Evolutionary conservation across 2,797 vertebrate genomes (phyloP).

Genomic region (Arrhamphus sclerolepis): DNA sequence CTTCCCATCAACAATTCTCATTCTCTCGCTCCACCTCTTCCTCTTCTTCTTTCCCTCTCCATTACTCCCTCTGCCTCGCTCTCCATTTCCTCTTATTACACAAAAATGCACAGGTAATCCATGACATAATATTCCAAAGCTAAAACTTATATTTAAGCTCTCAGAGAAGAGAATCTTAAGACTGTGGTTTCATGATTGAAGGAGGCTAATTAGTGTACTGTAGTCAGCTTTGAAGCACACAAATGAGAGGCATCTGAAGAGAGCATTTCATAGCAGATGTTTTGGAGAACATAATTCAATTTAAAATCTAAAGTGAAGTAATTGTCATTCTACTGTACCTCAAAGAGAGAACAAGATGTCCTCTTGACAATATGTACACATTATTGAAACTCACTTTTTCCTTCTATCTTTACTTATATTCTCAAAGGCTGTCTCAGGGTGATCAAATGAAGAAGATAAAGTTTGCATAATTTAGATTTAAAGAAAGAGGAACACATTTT

Average conservation of each 20-base stretch:
- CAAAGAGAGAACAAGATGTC: constrained; percentile 18
- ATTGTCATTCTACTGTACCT: neutral
- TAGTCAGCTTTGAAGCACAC: neutral
- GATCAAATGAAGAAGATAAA: constrained; percentile 42
- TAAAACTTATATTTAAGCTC: constrained; percentile 19
- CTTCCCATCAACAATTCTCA: constrained; percentile 22
- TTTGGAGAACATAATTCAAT: constrained; percentile 11
- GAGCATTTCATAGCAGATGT: constrained; percentile 19
- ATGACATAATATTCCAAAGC: constrained; percentile 5
- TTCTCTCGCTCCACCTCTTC: neutral
- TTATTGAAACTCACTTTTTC: constrained; percentile 4
- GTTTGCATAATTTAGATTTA: constrained; percentile 63
- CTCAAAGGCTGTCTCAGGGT: constrained; percentile 24
- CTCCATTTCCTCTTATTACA: constrained; percentile 5
- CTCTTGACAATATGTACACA: too few species aligned
- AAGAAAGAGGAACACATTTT: constrained; percentile 43
- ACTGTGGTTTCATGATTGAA: constrained; percentile 19
- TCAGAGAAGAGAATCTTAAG: constrained; percentile 13
- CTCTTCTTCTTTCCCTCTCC: neutral
- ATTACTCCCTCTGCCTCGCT: neutral
- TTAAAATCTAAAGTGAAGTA: constrained; percentile 18
- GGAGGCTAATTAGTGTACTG: constrained; percentile 4
- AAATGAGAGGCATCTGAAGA: constrained; percentile 5
- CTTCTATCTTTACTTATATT: constrained; percentile 18
- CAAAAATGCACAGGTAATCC: constrained; percentile 28